Conservation (phyloP, 2,888 invertebrate genomes). For the Formica aserva region DNA sequence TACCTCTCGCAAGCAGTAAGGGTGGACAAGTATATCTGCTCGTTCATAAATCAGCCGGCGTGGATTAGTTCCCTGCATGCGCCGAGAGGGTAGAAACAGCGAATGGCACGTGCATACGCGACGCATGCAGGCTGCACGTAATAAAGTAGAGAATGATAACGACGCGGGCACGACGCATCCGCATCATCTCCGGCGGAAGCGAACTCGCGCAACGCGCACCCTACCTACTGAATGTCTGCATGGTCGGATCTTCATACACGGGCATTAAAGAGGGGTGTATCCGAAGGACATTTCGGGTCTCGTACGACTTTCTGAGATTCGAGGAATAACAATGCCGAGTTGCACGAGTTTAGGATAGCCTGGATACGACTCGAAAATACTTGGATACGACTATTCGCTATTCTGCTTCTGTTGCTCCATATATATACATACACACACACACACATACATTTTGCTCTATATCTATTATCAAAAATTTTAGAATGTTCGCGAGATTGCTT, state of each 20-base stretch:
- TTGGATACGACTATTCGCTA: background rate
- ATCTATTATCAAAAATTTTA: conserved; percentile 17
- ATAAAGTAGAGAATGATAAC: conserved; percentile 71
- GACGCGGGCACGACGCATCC: conserved; percentile 39
- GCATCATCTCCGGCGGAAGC: conserved; percentile 59
- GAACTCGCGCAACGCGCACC: conserved; percentile 45
- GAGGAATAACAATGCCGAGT: conserved; percentile 5
- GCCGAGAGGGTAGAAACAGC: conserved; percentile 49
- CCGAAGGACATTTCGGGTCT: conserved; percentile 19
- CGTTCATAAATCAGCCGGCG: conserved; percentile 73
- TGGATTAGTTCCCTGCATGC: conserved; percentile 48
- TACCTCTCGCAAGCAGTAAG: conserved; percentile 50
- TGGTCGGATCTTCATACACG: conserved; percentile 2
- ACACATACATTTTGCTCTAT: background rate
- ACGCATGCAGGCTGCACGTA: conserved; percentile 66
- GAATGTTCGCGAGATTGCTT: background rate
- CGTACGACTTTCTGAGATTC: conserved; percentile 8
- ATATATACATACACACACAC: background rate
- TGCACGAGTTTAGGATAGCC: conserved; percentile 19
- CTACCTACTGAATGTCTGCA: conserved; percentile 30
- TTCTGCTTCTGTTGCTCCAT: background rate
- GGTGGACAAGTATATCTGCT: conserved; percentile 62
- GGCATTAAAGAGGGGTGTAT: conserved; percentile 34
- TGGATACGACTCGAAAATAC: background rate
- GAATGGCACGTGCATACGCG: conserved; percentile 57